A percentile compares a stretch with the other conserved stretches of the same genome.
These are phyloP conservation scores for Porites divaricata DNA, from an alignment of 92 coral and sea anemone species.

Conservation along the genomic window DNA sequence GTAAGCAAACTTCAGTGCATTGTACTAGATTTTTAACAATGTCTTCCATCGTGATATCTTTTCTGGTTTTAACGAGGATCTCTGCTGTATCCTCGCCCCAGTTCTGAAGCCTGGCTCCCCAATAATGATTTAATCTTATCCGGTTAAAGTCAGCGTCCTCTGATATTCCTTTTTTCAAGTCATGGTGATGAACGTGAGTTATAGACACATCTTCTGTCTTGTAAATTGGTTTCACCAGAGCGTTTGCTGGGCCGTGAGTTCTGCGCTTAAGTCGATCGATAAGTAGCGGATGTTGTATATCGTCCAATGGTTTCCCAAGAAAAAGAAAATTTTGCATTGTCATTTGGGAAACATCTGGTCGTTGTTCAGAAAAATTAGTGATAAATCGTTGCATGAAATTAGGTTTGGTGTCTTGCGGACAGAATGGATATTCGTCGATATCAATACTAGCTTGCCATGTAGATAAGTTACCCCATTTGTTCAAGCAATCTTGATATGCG, in stretches of 20 bases:
- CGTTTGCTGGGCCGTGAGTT: constrained; percentile 55
- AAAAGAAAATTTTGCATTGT: constrained; percentile 69
- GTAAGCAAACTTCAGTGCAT: constrained; percentile 45
- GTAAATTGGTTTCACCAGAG: constrained; percentile 69
- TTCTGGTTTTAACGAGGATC: constrained; percentile 47
- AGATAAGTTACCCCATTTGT: constrained; percentile 40
- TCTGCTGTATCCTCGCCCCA: constrained; percentile 88
- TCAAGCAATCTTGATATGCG: constrained; percentile 60
- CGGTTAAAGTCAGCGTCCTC: constrained; percentile 18
- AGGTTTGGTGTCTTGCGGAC: constrained; percentile 49
- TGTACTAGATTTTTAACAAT: constrained; percentile 45
- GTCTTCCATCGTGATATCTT: constrained; percentile 53
- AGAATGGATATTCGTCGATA: constrained; percentile 74
- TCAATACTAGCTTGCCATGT: constrained; percentile 64
- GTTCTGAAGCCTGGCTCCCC: constrained; percentile 84
- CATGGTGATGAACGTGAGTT: constrained; percentile 63
- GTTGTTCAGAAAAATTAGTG: constrained; percentile 12
- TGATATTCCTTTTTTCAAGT: constrained; percentile 18
- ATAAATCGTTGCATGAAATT: constrained; percentile 56
- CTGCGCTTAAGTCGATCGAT: constrained; percentile 72
- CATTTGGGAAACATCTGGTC: constrained; percentile 57
- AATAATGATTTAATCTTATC: constrained; percentile 80
- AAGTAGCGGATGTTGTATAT: constrained; percentile 51
- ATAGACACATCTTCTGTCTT: constrained; percentile 28
- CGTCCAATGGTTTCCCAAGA: constrained; percentile 68